Evolutionary conservation across 2,797 vertebrate genomes (phyloP), one percentile per base, ranked within the genome.

Genomic region (Cossypha caffra): DNA sequence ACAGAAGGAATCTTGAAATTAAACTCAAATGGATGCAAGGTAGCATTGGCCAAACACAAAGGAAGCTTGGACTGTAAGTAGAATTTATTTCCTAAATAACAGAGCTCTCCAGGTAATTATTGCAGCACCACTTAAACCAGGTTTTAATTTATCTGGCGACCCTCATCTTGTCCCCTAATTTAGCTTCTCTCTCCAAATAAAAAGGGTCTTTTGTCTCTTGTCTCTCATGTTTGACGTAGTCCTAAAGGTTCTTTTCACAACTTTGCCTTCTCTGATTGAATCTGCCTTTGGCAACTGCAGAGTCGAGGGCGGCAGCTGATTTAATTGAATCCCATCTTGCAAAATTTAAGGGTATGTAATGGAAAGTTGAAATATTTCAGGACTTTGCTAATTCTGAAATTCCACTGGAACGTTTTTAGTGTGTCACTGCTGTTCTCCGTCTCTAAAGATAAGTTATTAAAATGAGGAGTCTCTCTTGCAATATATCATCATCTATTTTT

Each of bases 41-140:
- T 83, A 72, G 55, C 59, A 2, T 43, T 92, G 77, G 47, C 55
- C 54, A 92, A 77, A 58, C 5, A 51, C 55, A 55, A 26, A 90
- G 83, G 76, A 92, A 38, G 48, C 91, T 76, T 75, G n/a, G n/a
- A 26, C 24, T 79, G 97, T 96, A 94, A 97, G 97, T 97, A 95
- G 59, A 19, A 13, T 76, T 93, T 96, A 88, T 52, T 97, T 87
- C 19, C 26, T 73, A 54, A 43, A 16, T 68, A 59, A 71, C 18
- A 15, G 7, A 62, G n/a, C 16, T 77, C 29, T 68, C 9, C 20
- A 25, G 35, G 40, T 78, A 24, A 35, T 26, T 28, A 5, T 4
- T 80, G 23, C 1, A 1, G 48, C 50, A 8, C 11, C 12, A 1
- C 2, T 0, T 12, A 20, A 61, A 10, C 5, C 42, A 24, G 31